Evolutionary conservation across 2,888 invertebrate species (phyloP).

Genomic region (Rhagium mordax): DNA sequence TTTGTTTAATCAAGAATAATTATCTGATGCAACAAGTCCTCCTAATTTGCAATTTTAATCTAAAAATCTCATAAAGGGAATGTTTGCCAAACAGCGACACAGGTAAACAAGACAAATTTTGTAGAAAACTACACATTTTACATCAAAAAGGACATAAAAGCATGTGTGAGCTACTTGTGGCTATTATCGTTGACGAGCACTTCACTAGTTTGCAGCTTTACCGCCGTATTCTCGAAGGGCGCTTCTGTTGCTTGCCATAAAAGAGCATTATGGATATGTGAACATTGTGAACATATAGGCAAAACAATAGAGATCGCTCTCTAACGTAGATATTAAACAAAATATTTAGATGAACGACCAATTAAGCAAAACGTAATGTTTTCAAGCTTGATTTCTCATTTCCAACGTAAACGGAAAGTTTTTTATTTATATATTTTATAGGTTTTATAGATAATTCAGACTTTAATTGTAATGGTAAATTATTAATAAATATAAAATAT

Average conservation of each 20-base stretch:
- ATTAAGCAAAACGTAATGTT: slow-evolving; percentile 40
- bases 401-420: neutral
- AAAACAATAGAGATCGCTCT: slow-evolving; percentile 30
- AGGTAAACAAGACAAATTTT: slow-evolving; percentile 66
- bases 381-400: slow-evolving; percentile 39
- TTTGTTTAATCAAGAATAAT: slow-evolving; percentile 38
- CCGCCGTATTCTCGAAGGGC: slow-evolving; percentile 61
- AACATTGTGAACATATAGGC: slow-evolving; percentile 20
- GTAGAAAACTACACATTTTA: slow-evolving; percentile 65
- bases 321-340: slow-evolving; percentile 51
- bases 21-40: slow-evolving; percentile 49
- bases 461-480: no score
- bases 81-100: slow-evolving; percentile 51
- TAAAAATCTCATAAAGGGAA: slow-evolving; percentile 50
- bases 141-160: slow-evolving; percentile 67
- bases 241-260: slow-evolving; percentile 56
- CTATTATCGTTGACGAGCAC: slow-evolving; percentile 68
- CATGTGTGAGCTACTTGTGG: slow-evolving; percentile 68
- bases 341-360: slow-evolving; percentile 51
- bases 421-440: neutral
- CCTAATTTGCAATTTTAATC: slow-evolving; percentile 52
- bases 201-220: slow-evolving; percentile 61
- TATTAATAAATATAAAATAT: no score
- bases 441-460: neutral
- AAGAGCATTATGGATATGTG: slow-evolving; percentile 54